These are phyloP conservation scores for Acleris literana DNA, from an alignment of 2,888 invertebrate species.

Conservation along the genomic window DNA sequence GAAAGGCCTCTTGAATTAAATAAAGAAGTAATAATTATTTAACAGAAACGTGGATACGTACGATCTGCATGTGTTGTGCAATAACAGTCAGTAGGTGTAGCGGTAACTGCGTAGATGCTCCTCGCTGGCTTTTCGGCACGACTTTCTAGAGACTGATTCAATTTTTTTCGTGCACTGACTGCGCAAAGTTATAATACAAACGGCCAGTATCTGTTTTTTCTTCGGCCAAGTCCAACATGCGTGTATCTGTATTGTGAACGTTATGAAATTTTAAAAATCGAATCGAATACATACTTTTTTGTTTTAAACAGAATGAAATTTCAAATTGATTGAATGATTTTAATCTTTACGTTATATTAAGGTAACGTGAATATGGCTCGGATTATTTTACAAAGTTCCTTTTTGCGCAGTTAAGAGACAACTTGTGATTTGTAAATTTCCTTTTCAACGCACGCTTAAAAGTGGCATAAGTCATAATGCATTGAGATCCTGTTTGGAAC, in stretches of 20 bases:
- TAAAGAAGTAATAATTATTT: constrained; percentile 49
- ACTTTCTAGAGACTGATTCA: constrained; percentile 66
- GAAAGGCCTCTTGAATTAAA: constrained; percentile 53
- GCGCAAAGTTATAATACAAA: constrained; percentile 40
- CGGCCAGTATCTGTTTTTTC: not conserved
- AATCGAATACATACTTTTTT: not conserved
- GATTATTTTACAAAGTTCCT: not conserved
- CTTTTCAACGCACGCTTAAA: constrained; percentile 40
- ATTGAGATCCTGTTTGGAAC: no score
- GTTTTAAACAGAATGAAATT: not conserved
- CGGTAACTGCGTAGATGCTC: constrained; percentile 64
- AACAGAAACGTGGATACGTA: constrained; percentile 72
- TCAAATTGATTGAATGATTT: not conserved
- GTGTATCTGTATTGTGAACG: not conserved
- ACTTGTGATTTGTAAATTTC: constrained; percentile 42
- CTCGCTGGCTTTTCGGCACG: constrained; percentile 65
- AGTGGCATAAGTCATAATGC: constrained; percentile 13
- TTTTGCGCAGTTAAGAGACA: constrained; percentile 37
- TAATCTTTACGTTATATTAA: not conserved
- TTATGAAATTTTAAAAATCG: not conserved
- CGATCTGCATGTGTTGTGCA: constrained; percentile 79
- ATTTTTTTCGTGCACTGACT: constrained; percentile 45
- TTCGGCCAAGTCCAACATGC: no score
- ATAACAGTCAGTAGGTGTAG: constrained; percentile 71
- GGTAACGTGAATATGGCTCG: not conserved